Conservation (phyloP, 1,140 invertebrate genomes). For the Hylaeus anthracinus region DNA sequence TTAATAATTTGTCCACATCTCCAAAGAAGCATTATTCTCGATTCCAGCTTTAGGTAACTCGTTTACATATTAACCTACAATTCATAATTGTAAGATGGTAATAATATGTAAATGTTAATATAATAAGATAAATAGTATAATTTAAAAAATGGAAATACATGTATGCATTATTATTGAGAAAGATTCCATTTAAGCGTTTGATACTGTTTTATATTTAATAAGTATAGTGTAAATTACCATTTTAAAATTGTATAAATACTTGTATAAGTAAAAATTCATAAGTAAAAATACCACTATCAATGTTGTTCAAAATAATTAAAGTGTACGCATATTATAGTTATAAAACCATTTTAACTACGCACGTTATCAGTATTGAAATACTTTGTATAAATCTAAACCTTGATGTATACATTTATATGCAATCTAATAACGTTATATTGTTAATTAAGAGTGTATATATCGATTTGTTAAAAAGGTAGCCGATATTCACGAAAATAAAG, state of each 20-base stretch:
- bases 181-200: constrained; percentile 4
- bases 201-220: constrained; percentile 15
- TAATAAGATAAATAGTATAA: not conserved
- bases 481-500: not conserved
- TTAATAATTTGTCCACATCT: not conserved
- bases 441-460: not conserved
- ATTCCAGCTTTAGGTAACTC: not conserved
- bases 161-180: not conserved
- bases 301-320: constrained; percentile 21
- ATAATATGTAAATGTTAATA: constrained; percentile 3
- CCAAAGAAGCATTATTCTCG: not conserved
- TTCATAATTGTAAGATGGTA: not conserved
- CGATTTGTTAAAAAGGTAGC: not conserved
- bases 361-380: not conserved
- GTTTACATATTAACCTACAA: not conserved
- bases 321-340: not conserved
- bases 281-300: constrained; percentile 36
- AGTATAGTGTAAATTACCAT: not conserved
- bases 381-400: not conserved
- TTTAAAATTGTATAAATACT: not conserved
- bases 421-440: constrained; percentile 7
- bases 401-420: constrained; percentile 9
- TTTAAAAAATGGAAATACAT: not conserved
- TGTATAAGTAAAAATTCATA: not conserved
- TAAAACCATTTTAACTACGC: not conserved